These are phyloP conservation scores for Sceloporus undulatus DNA, from an alignment of 2,113 vertebrate species.

Conservation along the genomic window DNA sequence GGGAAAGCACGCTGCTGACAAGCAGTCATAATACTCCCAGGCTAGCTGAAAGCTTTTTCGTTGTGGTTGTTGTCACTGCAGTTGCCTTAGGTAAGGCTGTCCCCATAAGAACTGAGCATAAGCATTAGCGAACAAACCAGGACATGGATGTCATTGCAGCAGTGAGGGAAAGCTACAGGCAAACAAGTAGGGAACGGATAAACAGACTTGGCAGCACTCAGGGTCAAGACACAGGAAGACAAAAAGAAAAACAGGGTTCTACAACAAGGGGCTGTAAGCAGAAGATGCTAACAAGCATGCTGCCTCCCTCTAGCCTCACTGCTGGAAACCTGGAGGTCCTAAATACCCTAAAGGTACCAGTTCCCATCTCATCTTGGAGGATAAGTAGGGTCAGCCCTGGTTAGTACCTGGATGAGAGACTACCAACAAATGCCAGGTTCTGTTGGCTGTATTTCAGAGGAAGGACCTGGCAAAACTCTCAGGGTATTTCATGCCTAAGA, in stretches of 20 bases:
- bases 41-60: not conserved
- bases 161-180: not conserved
- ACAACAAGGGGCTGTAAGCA: not conserved
- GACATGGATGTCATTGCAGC: not conserved
- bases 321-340: not conserved
- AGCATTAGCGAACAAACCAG: slow-evolving; percentile 21
- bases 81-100: slow-evolving; percentile 2
- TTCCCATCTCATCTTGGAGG: too few relatives aligned
- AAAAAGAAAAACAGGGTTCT: not conserved
- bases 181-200: not conserved
- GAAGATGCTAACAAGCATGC: not conserved
- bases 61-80: not conserved
- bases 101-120: slow-evolving; percentile 8
- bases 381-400: too few relatives aligned
- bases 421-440: too few relatives aligned
- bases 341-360: too few relatives aligned
- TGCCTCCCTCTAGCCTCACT: not conserved
- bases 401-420: too few relatives aligned
- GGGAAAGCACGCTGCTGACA: not conserved
- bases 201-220: not conserved
- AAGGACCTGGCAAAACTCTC: too few relatives aligned
- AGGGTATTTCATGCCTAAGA: too few relatives aligned
- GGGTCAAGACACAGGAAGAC: not conserved
- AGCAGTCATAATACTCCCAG: not conserved
- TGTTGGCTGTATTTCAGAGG: too few relatives aligned